Conservation (phyloP, 1,140 invertebrate species). For the Phenacoccus solenopsis region DNA sequence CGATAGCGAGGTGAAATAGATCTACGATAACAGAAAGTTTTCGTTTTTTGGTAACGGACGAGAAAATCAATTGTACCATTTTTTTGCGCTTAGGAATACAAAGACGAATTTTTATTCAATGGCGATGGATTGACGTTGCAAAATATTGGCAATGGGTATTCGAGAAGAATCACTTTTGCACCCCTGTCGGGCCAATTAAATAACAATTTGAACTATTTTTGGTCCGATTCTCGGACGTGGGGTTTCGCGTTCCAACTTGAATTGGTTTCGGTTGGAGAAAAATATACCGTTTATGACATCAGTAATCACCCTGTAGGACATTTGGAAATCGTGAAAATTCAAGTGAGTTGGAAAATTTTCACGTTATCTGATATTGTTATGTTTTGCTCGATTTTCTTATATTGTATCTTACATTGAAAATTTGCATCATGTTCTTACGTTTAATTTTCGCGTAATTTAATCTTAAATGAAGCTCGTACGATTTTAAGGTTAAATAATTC, state of each 20-base stretch:
- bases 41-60: no score
- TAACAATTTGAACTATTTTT: slow-evolving; percentile 58
- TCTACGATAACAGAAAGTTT: no score
- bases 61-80: slow-evolving; percentile 18
- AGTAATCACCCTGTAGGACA: slow-evolving; percentile 47
- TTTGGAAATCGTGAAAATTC: slow-evolving; percentile 44
- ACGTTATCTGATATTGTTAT: no score
- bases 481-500: not conserved
- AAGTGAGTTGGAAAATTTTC: slow-evolving; percentile 41
- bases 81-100: slow-evolving; percentile 26
- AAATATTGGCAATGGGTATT: slow-evolving; percentile 58
- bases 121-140: slow-evolving; percentile 49
- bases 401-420: no score
- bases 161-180: slow-evolving; percentile 57
- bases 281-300: slow-evolving; percentile 53
- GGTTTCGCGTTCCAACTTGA: slow-evolving; percentile 60
- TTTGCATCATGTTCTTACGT: no score
- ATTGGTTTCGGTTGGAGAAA: slow-evolving; percentile 51
- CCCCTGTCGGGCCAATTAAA: slow-evolving; percentile 46
- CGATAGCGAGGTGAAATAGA: slow-evolving; percentile 33
- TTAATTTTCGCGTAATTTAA: no score
- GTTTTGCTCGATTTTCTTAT: no score
- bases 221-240: slow-evolving; percentile 56
- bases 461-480: not conserved
- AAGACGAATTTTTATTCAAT: slow-evolving; percentile 39